Conservation (phyloP, 2,797 vertebrate species). For the Myotis pilosus region DNA sequence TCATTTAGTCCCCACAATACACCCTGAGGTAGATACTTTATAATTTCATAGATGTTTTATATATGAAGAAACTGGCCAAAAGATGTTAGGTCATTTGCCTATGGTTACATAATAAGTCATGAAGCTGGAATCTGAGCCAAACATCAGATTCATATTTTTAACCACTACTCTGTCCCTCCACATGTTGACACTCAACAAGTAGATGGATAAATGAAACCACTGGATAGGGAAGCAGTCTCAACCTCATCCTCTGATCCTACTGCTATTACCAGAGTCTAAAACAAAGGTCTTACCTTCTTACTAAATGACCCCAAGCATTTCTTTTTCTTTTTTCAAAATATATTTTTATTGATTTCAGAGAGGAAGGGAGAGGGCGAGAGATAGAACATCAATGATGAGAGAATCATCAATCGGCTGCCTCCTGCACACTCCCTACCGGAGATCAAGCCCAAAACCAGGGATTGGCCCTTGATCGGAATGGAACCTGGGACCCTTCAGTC, state of each 20-base stretch:
- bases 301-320: neutral
- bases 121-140: neutral
- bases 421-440: too few relatives aligned
- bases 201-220: neutral
- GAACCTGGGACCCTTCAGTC: too few relatives aligned
- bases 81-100: neutral
- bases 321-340: neutral
- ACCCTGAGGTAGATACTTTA: neutral
- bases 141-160: neutral
- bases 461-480: too few relatives aligned
- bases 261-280: neutral
- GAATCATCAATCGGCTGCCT: too few relatives aligned
- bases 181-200: neutral
- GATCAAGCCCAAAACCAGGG: too few relatives aligned
- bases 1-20: neutral
- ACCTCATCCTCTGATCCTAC: neutral
- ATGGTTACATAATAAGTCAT: neutral
- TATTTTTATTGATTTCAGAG: too few relatives aligned
- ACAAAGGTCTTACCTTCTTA: neutral
- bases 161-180: neutral
- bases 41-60: neutral
- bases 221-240: neutral
- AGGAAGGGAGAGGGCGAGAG: too few relatives aligned
- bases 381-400: too few relatives aligned
- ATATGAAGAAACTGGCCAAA: constrained; percentile 31